A percentile compares a stretch with the other conserved stretches of the same genome.
phyloP scores from a whole-genome alignment of 1,140 invertebrate species.

The Drosophila nigromelanica region DNA sequence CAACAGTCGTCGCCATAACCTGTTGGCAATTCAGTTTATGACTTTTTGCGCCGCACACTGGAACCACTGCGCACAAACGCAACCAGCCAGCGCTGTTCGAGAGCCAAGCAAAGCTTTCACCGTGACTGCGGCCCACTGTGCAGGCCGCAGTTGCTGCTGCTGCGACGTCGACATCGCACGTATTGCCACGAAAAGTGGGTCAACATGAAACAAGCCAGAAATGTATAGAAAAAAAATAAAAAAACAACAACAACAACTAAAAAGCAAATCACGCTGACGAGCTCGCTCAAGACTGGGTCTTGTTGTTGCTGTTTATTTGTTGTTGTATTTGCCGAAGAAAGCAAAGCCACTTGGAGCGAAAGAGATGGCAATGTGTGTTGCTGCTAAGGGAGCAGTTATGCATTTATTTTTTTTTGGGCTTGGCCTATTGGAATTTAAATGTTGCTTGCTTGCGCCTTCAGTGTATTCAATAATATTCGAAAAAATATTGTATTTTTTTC shows the following conservation, averaged over 20 bases:
- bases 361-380: conserved; percentile 52
- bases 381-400: conserved; percentile 33
- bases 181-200: conserved; percentile 75
- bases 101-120: conserved; percentile 43
- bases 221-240: conserved; percentile 57
- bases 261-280: conserved; percentile 72
- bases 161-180: conserved; percentile 51
- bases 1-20: conserved; percentile 66
- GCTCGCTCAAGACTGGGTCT: conserved; percentile 52
- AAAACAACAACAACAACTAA: conserved; percentile 39
- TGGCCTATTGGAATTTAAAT: conserved; percentile 58
- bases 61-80: conserved; percentile 1
- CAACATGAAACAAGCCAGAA: conserved; percentile 77
- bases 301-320: no score
- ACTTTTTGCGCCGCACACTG: conserved; percentile 67
- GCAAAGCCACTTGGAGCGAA: conserved; percentile 41
- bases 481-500: neutral
- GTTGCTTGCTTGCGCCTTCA: neutral
- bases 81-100: neutral
- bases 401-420: conserved; percentile 51
- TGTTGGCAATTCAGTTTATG: conserved; percentile 82
- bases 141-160: conserved; percentile 31
- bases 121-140: conserved; percentile 52
- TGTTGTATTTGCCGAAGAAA: conserved; percentile 20
- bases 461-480: neutral